Conservation (phyloP, 2,888 invertebrate species). For the Mesochorus sp. region DNA sequence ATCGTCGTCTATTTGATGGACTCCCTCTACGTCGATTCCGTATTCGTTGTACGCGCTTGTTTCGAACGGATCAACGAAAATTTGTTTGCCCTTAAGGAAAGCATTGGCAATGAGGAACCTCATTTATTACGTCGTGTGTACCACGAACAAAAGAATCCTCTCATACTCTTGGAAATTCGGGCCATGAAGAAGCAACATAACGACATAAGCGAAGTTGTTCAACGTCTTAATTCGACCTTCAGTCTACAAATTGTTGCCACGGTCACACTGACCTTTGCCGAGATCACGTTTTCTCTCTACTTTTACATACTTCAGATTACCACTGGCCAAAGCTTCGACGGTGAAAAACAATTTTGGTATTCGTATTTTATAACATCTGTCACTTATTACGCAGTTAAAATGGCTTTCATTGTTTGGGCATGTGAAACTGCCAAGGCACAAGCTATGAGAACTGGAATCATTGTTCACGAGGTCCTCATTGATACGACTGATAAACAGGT, state of each 20-base stretch:
- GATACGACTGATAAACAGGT: slow-evolving; percentile 66
- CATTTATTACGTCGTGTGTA: slow-evolving; percentile 74
- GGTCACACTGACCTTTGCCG: slow-evolving; percentile 69
- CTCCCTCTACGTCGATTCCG: slow-evolving; percentile 69
- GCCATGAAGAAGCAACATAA: slow-evolving; percentile 71
- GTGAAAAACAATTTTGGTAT: slow-evolving; percentile 71
- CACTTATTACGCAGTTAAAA: slow-evolving; percentile 70
- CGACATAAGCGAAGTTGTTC: slow-evolving; percentile 67
- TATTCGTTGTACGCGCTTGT: slow-evolving; percentile 68
- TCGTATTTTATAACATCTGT: slow-evolving; percentile 70
- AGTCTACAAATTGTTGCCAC: slow-evolving; percentile 68
- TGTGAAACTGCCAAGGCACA: slow-evolving; percentile 72
- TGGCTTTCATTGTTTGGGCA: slow-evolving; percentile 68
- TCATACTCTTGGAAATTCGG: slow-evolving; percentile 69
- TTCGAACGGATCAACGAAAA: slow-evolving; percentile 69
- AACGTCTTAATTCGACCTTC: slow-evolving; percentile 68
- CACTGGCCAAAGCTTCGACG: slow-evolving; percentile 60
- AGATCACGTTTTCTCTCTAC: slow-evolving; percentile 73
- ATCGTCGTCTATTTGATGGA: slow-evolving; percentile 64
- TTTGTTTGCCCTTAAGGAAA: slow-evolving; percentile 62
- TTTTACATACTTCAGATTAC: slow-evolving; percentile 69
- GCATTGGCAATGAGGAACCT: slow-evolving; percentile 68
- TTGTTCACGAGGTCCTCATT: slow-evolving; percentile 71
- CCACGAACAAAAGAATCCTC: slow-evolving; percentile 70
- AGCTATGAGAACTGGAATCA: slow-evolving; percentile 66